Conservation (phyloP, 1,140 invertebrate genomes). For the Drosophila parvula region DNA sequence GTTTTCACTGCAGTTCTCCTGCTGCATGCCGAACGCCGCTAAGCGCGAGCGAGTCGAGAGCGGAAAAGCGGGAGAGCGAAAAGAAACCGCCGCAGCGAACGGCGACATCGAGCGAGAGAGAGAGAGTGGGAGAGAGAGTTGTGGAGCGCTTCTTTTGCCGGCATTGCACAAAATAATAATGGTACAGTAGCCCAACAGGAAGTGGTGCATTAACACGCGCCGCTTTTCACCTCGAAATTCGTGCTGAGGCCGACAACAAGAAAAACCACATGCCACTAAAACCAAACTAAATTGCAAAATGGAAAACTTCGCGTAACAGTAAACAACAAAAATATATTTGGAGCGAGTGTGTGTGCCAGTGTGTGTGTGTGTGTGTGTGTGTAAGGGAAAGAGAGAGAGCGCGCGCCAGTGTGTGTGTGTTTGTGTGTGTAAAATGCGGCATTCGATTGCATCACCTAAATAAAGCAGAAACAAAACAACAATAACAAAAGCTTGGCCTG, state of each 20-base stretch:
- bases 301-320: conserved; percentile 46
- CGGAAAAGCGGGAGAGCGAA: conserved; percentile 15
- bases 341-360: conserved; percentile 7
- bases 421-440: conserved; percentile 21
- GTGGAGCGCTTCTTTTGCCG: conserved; percentile 51
- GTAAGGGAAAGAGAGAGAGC: background rate
- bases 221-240: conserved; percentile 55
- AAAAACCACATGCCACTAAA: conserved; percentile 19
- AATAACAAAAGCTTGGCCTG: conserved; percentile 24
- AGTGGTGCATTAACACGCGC: conserved; percentile 83
- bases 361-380: conserved; percentile 20
- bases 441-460: conserved; percentile 70
- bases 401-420: background rate
- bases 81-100: background rate
- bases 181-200: conserved; percentile 83
- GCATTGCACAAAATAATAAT: conserved; percentile 73
- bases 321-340: conserved; percentile 44
- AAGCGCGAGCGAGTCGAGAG: conserved; percentile 30
- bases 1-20: conserved; percentile 66
- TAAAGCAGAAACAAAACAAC: conserved; percentile 33
- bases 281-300: conserved; percentile 26
- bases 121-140: conserved; percentile 13
- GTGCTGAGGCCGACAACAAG: conserved; percentile 50
- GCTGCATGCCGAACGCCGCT: conserved; percentile 25
- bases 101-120: conserved; percentile 1